Conservation (phyloP, 2,113 vertebrate species). For the Tachysurus vachellii region DNA sequence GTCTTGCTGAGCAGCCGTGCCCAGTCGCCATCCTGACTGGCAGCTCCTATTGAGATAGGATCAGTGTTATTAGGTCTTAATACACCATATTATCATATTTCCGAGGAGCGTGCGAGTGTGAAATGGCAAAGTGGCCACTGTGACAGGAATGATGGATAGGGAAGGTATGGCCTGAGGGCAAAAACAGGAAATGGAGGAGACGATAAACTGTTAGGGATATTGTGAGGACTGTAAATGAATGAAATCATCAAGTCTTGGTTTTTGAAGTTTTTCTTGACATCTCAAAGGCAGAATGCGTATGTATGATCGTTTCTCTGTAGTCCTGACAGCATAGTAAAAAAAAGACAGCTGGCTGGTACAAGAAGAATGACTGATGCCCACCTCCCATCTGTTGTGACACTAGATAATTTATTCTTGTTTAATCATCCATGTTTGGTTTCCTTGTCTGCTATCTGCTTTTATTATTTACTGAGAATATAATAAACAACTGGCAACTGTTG, state of each 20-base stretch:
- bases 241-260: no score
- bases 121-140: neutral
- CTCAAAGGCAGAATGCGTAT: neutral
- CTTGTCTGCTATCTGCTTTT: neutral
- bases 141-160: slow-evolving; percentile 9
- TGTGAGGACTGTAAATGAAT: neutral
- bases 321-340: neutral
- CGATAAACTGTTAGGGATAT: neutral
- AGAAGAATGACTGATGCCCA: neutral
- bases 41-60: slow-evolving; percentile 21
- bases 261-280: neutral
- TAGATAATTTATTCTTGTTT: neutral
- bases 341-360: neutral
- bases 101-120: neutral
- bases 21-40: neutral
- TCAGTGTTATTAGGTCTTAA: neutral
- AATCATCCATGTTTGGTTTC: neutral
- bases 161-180: neutral
- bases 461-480: neutral
- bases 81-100: neutral
- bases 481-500: neutral
- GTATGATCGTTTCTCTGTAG: neutral
- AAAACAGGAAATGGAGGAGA: neutral
- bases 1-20: neutral
- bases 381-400: neutral